phyloP scores from a whole-genome alignment of 2,113 vertebrate genomes.

The Nesoenas mayeri region DNA sequence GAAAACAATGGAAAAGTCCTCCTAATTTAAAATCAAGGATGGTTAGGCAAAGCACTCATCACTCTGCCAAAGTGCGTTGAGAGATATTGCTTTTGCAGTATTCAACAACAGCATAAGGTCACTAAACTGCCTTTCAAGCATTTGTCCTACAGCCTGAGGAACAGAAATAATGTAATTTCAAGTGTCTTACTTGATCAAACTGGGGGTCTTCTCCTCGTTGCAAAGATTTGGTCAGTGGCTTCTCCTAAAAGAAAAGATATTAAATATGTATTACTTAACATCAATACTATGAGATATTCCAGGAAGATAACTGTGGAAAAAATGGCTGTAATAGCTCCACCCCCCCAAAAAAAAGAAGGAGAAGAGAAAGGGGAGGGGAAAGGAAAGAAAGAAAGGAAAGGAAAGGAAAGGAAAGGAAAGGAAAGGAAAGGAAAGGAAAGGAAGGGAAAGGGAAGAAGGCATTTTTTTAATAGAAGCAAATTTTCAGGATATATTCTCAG shows the following conservation, averaged over 20 bases:
- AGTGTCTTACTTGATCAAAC: slow-evolving; percentile 93
- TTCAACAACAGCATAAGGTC: not conserved
- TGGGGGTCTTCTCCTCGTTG: slow-evolving; percentile 96
- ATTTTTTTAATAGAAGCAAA: not conserved
- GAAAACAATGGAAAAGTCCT: not conserved
- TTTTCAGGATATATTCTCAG: not conserved
- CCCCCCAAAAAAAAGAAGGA: not conserved
- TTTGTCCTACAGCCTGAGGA: not conserved
- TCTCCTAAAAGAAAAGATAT: slow-evolving; percentile 82
- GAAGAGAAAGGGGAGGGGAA: no score
- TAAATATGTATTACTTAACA: not conserved
- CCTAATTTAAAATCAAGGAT: not conserved
- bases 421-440: no score
- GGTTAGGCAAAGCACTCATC: not conserved
- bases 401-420: no score
- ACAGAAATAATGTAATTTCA: not conserved
- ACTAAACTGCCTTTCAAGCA: not conserved
- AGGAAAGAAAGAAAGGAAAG: no score
- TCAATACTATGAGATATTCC: not conserved
- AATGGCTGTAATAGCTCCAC: not conserved
- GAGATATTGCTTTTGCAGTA: not conserved
- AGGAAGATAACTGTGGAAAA: not conserved
- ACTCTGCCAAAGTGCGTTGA: not conserved
- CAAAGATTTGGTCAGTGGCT: slow-evolving; percentile 94
- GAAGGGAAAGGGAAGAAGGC: no score